phyloP scores from a whole-genome alignment of 2,113 vertebrate species.

The Phaethon lepturus region DNA sequence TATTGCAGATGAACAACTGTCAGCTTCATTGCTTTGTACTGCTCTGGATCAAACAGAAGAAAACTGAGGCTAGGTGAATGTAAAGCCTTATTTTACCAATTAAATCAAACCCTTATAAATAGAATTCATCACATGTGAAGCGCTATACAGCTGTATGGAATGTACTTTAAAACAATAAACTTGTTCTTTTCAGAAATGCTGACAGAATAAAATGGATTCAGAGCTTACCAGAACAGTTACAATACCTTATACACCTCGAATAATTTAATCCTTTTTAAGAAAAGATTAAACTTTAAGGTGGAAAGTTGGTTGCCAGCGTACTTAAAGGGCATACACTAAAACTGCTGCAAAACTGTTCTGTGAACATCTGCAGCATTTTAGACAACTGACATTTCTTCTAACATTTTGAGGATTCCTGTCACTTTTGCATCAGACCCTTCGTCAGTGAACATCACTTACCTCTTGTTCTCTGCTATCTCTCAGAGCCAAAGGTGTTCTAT shows the following conservation, averaged over 20 bases:
- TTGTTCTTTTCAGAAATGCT: background rate
- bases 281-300: background rate
- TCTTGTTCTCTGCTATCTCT: background rate
- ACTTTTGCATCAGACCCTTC: background rate
- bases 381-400: background rate
- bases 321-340: background rate
- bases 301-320: background rate
- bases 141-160: background rate
- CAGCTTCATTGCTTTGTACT: constrained; percentile 22
- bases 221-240: background rate
- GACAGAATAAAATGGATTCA: background rate
- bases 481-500: background rate
- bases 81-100: background rate
- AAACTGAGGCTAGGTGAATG: background rate
- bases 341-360: background rate
- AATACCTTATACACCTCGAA: background rate
- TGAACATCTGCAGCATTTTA: background rate
- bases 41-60: constrained; percentile 1
- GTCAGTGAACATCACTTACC: background rate
- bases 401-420: background rate
- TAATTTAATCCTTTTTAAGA: background rate
- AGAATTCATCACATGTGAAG: background rate
- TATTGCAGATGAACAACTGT: background rate
- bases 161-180: background rate
- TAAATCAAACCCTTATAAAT: constrained; percentile 7